Base-by-base conservation (phyloP, 2,888 invertebrate genomes). In the Trissonchulus latispiculum region DNA sequence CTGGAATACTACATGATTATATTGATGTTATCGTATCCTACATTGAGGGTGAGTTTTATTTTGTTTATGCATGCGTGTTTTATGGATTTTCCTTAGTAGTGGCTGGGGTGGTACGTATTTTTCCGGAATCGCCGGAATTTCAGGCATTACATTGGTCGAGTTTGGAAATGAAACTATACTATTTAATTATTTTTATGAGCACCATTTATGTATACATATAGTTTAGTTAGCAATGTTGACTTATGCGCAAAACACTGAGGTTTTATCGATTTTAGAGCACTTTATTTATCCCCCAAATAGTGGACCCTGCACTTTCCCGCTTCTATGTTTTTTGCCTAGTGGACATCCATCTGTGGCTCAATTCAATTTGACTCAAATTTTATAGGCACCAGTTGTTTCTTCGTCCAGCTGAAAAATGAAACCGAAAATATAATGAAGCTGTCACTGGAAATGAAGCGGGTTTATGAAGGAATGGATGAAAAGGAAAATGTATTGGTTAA, bases 321-420 rank as follows among this genome's bases (percentile, higher is more conserved):
- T n/a, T n/a, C n/a, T n/a, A n/a, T n/a, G n/a, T n/a, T n/a, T n/a
- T n/a, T n/a, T n/a, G n/a, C n/a, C n/a, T n/a, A n/a, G n/a, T n/a
- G n/a, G n/a, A n/a, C n/a, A n/a, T n/a, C n/a, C n/a, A n/a, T n/a
- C n/a, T n/a, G n/a, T n/a, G n/a, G n/a, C n/a, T n/a, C n/a, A n/a
- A n/a, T n/a, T n/a, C 59, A 59, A 28, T 59, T 23, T 59, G 23
- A 59, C 59, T 59, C 23, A 59, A 23, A n/a, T 3, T 2, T 72
- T 67, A 28, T 35, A 72, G 72, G 23, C 3, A 29, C 15, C 3
- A 29, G 62, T 28, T 2, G 48, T 1, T 66, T 72, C 67, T 69
- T 67, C 48, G 72, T 72, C 15, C 72, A 72, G 67, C 28, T 67
- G 59, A 31, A 37, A 3, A 68, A 72, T 66, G 36, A 72, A 64